phyloP scores from a whole-genome alignment of 2,797 vertebrate genomes.

The Microctenopoma lineatum region DNA sequence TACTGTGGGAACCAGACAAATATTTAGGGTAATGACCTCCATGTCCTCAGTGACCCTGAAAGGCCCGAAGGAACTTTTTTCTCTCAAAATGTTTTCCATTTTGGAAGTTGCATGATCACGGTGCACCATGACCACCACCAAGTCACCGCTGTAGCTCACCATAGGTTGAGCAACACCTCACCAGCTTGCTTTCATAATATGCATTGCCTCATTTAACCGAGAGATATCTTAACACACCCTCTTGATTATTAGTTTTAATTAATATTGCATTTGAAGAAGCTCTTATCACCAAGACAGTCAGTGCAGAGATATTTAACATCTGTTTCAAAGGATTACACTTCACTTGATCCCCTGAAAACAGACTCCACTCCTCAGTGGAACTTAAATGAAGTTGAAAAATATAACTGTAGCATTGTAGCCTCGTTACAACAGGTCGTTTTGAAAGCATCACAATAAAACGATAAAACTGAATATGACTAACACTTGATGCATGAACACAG shows the following conservation, averaged over 20 bases:
- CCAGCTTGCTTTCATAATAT: constrained; percentile 11
- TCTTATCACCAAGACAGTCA: too few relatives aligned
- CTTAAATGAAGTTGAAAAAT: too few relatives aligned
- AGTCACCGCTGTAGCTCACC: background rate
- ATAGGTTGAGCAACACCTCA: background rate
- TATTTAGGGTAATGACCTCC: background rate
- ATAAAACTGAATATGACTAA: background rate
- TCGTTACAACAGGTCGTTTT: background rate
- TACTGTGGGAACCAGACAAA: background rate
- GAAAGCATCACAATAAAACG: background rate
- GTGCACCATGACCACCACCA: background rate
- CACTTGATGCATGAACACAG: background rate
- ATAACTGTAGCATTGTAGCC: background rate
- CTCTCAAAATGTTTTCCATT: background rate
- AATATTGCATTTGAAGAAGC: background rate
- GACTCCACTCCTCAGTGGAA: too few relatives aligned
- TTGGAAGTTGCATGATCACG: background rate
- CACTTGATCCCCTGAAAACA: too few relatives aligned
- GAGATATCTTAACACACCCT: background rate
- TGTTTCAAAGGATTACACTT: background rate
- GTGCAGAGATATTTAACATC: too few relatives aligned
- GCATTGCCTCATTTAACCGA: background rate
- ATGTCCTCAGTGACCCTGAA: background rate
- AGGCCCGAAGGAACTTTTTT: background rate
- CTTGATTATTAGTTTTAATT: background rate